Evolutionary conservation across 1,140 invertebrate species (phyloP).

Genomic region (Ephestia elutella): DNA sequence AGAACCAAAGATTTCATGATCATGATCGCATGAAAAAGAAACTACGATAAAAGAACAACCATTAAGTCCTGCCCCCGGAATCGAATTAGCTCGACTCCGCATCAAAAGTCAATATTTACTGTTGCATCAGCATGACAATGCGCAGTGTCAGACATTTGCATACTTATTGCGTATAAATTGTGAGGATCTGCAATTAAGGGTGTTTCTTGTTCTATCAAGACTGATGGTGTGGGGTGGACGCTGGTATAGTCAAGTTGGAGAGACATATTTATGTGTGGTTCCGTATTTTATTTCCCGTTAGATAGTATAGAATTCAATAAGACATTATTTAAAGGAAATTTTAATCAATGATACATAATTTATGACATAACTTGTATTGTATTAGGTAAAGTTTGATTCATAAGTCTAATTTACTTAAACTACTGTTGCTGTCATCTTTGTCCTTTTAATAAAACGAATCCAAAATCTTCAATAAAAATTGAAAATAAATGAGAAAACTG

Average conservation of each 20-base stretch:
- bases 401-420: too few relatives aligned
- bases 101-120: neutral
- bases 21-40: neutral
- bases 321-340: too few relatives aligned
- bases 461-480: too few relatives aligned
- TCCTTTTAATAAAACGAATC: too few relatives aligned
- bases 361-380: too few relatives aligned
- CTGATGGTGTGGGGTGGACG: constrained; percentile 32
- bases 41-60: neutral
- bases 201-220: constrained; percentile 42
- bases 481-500: too few relatives aligned
- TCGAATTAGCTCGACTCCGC: neutral
- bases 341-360: too few relatives aligned
- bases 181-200: constrained; percentile 45
- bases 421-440: too few relatives aligned
- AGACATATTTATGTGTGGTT: neutral
- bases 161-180: constrained; percentile 57
- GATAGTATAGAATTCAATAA: neutral
- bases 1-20: too few relatives aligned
- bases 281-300: neutral
- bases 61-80: neutral
- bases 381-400: too few relatives aligned
- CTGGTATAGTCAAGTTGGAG: constrained; percentile 17
- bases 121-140: constrained; percentile 25
- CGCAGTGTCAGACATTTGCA: constrained; percentile 38